These are phyloP conservation scores for Salticus scenicus DNA, from an alignment of 2,888 invertebrate species.

Conservation along the genomic window DNA sequence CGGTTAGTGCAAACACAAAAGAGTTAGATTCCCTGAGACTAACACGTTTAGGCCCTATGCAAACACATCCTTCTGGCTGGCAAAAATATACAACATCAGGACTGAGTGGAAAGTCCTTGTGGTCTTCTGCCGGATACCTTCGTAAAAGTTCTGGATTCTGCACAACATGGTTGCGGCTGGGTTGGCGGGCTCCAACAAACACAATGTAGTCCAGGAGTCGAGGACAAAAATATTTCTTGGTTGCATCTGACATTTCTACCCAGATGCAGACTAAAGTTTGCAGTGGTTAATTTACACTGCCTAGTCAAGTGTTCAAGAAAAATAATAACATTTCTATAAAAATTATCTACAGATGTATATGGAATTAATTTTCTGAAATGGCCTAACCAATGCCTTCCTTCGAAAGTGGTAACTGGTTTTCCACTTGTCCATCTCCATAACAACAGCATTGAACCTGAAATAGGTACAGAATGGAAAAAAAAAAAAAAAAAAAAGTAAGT, in stretches of 20 bases:
- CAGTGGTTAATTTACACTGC: slow-evolving; percentile 46
- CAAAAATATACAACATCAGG: slow-evolving; percentile 92
- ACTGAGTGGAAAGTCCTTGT: slow-evolving; percentile 95
- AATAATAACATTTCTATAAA: slow-evolving; percentile 42
- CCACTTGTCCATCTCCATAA: slow-evolving; percentile 62
- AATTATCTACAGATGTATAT: slow-evolving; percentile 67
- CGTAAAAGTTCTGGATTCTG: slow-evolving; percentile 95
- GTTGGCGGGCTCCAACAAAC: slow-evolving; percentile 91
- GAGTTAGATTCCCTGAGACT: slow-evolving; percentile 92
- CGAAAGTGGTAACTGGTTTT: slow-evolving; percentile 39
- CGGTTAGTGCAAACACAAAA: slow-evolving; percentile 98
- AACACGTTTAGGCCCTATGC: slow-evolving; percentile 89
- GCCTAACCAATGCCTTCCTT: slow-evolving; percentile 27
- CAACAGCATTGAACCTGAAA: slow-evolving; percentile 59
- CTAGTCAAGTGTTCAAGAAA: slow-evolving; percentile 47
- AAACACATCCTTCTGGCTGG: slow-evolving; percentile 97
- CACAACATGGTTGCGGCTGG: slow-evolving; percentile 77
- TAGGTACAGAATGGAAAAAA: background rate
- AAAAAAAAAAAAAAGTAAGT: too few species aligned
- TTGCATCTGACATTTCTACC: slow-evolving; percentile 72
- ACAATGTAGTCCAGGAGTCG: slow-evolving; percentile 91
- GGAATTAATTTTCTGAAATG: slow-evolving; percentile 26
- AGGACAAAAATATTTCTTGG: slow-evolving; percentile 78
- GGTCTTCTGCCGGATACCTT: slow-evolving; percentile 95
- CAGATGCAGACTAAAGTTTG: slow-evolving; percentile 25